Base-by-base conservation (phyloP, 2,888 invertebrate species). In the Plagodis dolabraria region DNA sequence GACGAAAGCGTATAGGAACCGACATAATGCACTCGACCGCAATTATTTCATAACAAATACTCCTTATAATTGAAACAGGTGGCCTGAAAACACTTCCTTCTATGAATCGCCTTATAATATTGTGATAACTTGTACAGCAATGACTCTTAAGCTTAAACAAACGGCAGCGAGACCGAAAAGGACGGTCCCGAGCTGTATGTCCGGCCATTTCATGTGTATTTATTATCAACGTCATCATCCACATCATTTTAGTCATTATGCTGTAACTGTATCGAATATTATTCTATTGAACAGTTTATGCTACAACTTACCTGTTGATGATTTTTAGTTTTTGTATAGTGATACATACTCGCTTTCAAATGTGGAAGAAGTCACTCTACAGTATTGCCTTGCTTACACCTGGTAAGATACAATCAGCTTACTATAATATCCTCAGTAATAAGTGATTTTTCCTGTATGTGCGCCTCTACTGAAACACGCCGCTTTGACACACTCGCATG, bases 381-480 rank as follows among this genome's bases (percentile, higher is more conserved):
- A 91, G 91, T 91, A 91, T 86, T 91, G 91, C 87, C 89, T 92
- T 92, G 92, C 92, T 92, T 92, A 91, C 90, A 92, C 90, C 91
- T 80, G 92, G 92, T 92, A 92, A 92, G 92, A 92, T 89, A 89
- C 85, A 87, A 88, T 89, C 89, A 89, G 92, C 92, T 92, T 92
- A 88, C 88, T 92, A 81, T 89, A 88, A 90, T 90, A 88, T 88
- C 90, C 90, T 91, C 83, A 87, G 85, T 90, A 84, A 40, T 91
- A 91, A 91, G 88, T 90, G 84, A 88, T 87, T 83, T n/a, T 56
- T 87, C 87, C 86, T 87, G 82, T 87, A 81, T 79, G 72, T 70
- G 46, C 67, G 80, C 87, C 88, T 89, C 67, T 85, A 87, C 77
- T 89, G 90, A 88, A 90, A 90, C 85, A 76, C 74, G 82, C 85